Conservation (phyloP, 2,113 vertebrate genomes). For the Pteronura brasiliensis region DNA sequence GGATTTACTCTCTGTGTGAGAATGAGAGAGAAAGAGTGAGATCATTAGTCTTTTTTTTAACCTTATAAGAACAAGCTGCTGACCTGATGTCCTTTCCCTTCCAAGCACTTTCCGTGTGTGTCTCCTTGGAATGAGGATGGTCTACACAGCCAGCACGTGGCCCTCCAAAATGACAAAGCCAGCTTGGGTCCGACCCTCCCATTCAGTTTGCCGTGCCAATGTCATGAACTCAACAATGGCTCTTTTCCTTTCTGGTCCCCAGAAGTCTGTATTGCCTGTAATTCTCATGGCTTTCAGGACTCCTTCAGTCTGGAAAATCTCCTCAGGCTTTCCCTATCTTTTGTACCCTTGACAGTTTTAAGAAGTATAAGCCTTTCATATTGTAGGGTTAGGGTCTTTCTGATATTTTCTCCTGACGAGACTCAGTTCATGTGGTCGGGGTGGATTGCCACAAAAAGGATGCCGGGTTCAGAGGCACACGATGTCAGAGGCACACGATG, state of each 20-base stretch:
- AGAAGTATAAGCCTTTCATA: background rate
- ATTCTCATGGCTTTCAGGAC: constrained; percentile 1
- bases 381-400: background rate
- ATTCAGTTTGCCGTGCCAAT: background rate
- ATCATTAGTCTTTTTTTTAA: background rate
- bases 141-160: background rate
- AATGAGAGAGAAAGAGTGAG: background rate
- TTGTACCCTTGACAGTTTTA: background rate
- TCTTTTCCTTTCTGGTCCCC: background rate
- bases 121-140: background rate
- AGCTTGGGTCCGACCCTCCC: background rate
- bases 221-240: background rate
- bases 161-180: background rate
- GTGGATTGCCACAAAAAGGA: background rate
- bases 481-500: background rate
- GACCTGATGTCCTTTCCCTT: background rate
- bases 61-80: background rate
- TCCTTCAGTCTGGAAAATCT: background rate
- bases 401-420: background rate
- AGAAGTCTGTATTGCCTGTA: background rate
- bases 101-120: background rate
- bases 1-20: background rate
- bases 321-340: background rate
- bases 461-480: background rate
- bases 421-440: background rate